phyloP scores from a whole-genome alignment of 2,797 vertebrate species.

The Lithobates pipiens region DNA sequence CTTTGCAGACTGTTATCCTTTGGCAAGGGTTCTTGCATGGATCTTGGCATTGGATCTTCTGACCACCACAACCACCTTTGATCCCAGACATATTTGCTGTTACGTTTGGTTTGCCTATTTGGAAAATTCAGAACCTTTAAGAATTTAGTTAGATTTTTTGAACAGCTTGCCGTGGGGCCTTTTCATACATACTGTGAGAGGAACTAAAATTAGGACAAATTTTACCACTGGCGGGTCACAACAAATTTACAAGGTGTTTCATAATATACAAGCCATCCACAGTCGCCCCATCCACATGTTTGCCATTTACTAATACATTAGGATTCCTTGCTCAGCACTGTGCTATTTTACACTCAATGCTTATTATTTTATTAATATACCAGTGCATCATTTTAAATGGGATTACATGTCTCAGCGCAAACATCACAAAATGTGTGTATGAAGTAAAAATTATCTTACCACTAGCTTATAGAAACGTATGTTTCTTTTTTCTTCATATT shows the following conservation, averaged over 20 bases:
- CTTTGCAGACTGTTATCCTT: neutral
- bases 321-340: neutral
- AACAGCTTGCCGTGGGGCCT: neutral
- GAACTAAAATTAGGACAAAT: neutral
- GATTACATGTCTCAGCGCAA: too few species aligned
- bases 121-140: neutral
- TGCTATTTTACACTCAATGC: neutral
- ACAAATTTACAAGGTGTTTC: neutral
- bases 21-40: constrained; percentile 16
- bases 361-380: too few species aligned
- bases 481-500: too few species aligned
- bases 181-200: neutral
- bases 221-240: neutral
- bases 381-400: too few species aligned
- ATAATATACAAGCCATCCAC: neutral
- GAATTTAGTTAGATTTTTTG: neutral
- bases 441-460: too few species aligned
- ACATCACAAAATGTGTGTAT: too few species aligned
- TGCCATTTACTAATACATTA: neutral
- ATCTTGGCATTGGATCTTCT: constrained; percentile 6
- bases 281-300: neutral
- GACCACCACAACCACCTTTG: neutral
- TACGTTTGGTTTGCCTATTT: neutral
- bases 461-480: too few species aligned
- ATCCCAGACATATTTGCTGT: constrained; percentile 17